Evolutionary conservation across 2,113 vertebrate genomes (phyloP), one percentile per base, ranked within the genome.

Genomic region (Rattus rattus): DNA sequence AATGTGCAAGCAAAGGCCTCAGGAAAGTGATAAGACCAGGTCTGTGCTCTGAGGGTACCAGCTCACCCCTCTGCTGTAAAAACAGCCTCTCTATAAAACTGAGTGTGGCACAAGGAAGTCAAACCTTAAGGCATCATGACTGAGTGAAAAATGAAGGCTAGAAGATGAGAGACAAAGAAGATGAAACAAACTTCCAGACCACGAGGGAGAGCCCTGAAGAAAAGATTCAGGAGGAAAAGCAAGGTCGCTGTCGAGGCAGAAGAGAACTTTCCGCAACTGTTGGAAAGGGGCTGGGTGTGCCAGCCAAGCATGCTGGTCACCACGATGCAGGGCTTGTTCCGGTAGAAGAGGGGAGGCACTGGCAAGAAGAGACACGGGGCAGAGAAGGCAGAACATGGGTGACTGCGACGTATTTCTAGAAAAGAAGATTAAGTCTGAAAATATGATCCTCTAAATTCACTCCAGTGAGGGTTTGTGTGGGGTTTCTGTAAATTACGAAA

Each of bases 1-100:
- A 26, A 36, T 30, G 77, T 54, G 52, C 28, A 9, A 36, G 19
- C 1, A 24, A 67, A 69, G 17, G 28, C 65, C 17, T 5, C 47
- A 63, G 30, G 30, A 13, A 19, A 1, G 84, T 28, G 52, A 1
- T 2, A 12, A 28, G 89, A 30, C 4, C 13, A 2, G 36, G 19
- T 13, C 56, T 3, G 2, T 22, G 2, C 10, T 0, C 0, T 2
- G 36, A 47, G 5, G 49, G 22, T 2, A 33, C 2, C 24, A 14
- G 26, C 1, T 3, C 16, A 2, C 1, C 1, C 2, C 4, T 54
- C 87, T 28, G 9, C 47, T 4, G 7, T 1, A 24, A 52, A 43
- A n/a, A 9, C 24, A 0, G 24, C 14, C 1, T 49, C 7, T 6
- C 8, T 43, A 43, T 80, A 52, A 88, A 16, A 26, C 0, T 0